phyloP scores from a whole-genome alignment of 2,888 invertebrate genomes.

The Aelia acuminata region DNA sequence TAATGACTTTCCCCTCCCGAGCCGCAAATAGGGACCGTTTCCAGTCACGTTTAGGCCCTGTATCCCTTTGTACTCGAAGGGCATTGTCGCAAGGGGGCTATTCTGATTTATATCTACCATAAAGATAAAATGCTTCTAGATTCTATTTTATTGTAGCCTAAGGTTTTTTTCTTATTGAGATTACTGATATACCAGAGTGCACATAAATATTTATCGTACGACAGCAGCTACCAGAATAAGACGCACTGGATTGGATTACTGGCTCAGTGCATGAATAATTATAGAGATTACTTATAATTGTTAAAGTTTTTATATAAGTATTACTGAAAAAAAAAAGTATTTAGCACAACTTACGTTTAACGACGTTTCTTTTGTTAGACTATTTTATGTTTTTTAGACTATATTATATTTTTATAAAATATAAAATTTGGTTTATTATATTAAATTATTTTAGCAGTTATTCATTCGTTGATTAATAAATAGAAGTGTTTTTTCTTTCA shows the following conservation, averaged over 20 bases:
- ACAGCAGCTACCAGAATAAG: not conserved
- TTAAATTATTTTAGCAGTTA: too few relatives aligned
- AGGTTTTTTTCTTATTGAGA: not conserved
- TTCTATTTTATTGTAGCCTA: slow-evolving; percentile 9
- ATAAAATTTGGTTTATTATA: too few relatives aligned
- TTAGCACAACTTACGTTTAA: too few relatives aligned
- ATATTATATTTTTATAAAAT: too few relatives aligned
- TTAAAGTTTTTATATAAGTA: too few relatives aligned
- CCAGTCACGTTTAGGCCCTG: slow-evolving; percentile 11
- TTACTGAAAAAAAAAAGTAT: too few relatives aligned
- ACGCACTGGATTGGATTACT: not conserved
- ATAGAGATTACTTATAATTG: too few relatives aligned
- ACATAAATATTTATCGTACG: not conserved
- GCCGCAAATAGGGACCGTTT: slow-evolving; percentile 10
- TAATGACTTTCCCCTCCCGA: slow-evolving; percentile 15
- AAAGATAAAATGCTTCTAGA: not conserved
- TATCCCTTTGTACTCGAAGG: not conserved
- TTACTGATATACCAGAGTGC: not conserved
- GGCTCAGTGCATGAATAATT: not conserved
- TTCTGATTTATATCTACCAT: not conserved
- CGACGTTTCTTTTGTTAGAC: too few relatives aligned
- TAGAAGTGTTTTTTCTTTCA: too few relatives aligned
- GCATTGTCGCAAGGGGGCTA: not conserved
- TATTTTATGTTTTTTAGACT: too few relatives aligned
- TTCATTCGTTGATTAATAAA: too few relatives aligned